Conservation (phyloP, 2,113 vertebrate genomes). For the Macroglossus sobrinus region DNA sequence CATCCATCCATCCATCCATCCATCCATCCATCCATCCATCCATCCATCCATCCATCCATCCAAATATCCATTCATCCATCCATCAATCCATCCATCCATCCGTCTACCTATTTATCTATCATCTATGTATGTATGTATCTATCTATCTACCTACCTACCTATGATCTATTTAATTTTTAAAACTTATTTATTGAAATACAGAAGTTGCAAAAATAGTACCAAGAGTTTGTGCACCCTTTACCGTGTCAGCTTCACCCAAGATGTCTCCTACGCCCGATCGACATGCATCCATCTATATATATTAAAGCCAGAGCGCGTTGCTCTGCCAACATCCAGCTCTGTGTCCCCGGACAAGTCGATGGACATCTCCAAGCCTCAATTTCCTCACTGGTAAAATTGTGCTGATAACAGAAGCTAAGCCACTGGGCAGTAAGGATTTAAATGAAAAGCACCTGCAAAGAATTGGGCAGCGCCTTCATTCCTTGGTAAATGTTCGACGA, state of each 20-base stretch:
- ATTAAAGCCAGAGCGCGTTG: not conserved
- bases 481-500: not conserved
- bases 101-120: too few relatives aligned
- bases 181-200: not conserved
- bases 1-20: too few relatives aligned
- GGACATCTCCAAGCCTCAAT: not conserved
- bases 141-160: too few relatives aligned
- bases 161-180: too few relatives aligned
- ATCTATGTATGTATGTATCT: too few relatives aligned
- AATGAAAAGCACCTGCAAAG: not conserved
- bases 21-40: too few relatives aligned
- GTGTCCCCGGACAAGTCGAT: not conserved
- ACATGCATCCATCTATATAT: rapidly evolving
- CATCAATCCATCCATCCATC: too few relatives aligned
- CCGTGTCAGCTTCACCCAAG: not conserved
- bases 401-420: not conserved
- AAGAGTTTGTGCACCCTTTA: not conserved
- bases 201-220: not conserved
- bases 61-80: too few relatives aligned
- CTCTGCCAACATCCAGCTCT: not conserved
- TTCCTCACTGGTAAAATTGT: not conserved
- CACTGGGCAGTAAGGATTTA: not conserved
- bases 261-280: not conserved
- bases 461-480: rapidly evolving
- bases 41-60: too few relatives aligned